Conservation (phyloP, 2,113 vertebrate genomes). For the Hydrochoerus hydrochaeris region DNA sequence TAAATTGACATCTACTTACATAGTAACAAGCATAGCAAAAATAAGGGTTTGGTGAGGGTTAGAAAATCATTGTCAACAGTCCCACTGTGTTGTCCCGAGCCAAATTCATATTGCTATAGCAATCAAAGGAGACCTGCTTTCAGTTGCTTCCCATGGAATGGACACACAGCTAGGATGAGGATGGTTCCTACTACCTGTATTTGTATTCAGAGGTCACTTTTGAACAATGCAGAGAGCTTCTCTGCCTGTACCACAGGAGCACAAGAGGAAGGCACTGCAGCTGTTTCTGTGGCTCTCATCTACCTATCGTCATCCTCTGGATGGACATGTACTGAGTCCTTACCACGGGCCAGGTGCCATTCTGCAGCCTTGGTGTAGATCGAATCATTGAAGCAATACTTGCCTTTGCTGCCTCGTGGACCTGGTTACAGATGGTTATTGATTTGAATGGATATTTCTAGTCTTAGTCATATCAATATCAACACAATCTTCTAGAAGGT, state of each 20-base stretch:
- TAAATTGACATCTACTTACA: conserved; percentile 51
- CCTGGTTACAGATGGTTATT: not conserved
- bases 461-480: conserved; percentile 30
- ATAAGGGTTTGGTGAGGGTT: conserved; percentile 20
- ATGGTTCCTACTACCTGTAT: not conserved
- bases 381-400: not conserved
- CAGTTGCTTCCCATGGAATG: not conserved
- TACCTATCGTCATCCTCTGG: not conserved
- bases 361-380: not conserved
- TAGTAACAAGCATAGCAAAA: conserved; percentile 50
- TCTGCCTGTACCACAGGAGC: not conserved
- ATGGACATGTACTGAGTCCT: not conserved
- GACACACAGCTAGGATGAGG: not conserved
- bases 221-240: not conserved
- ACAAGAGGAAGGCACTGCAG: not conserved
- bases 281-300: not conserved
- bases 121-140: not conserved
- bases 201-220: not conserved
- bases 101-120: not conserved
- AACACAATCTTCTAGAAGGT: not conserved
- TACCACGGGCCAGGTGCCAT: not conserved
- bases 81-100: not conserved
- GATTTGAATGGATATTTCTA: not conserved
- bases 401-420: not conserved
- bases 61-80: not conserved